A percentile compares a stretch with the other conserved stretches of the same genome.
phyloP scores from a whole-genome alignment of 2,113 vertebrate genomes.

The Nymphicus hollandicus region DNA sequence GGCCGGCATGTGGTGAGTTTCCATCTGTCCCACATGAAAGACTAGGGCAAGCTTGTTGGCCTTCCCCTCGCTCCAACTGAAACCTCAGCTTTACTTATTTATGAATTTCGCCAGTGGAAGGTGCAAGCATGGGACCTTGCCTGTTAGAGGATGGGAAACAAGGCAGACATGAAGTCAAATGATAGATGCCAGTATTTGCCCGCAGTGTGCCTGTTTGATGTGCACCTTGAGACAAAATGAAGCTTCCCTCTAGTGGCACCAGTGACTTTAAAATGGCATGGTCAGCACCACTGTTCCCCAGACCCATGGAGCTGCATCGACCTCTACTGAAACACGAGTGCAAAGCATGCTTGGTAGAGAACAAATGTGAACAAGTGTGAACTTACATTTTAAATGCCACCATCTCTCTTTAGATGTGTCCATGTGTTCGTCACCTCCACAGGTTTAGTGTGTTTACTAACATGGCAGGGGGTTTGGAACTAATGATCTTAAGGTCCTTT shows the following conservation, averaged over 20 bases:
- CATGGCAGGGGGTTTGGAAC: neutral
- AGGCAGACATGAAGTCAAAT: neutral
- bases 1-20: neutral
- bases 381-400: neutral
- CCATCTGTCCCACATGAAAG: neutral
- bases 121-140: neutral
- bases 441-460: neutral
- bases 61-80: neutral
- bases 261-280: neutral
- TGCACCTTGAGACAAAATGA: neutral
- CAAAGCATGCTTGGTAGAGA: neutral
- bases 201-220: neutral
- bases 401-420: neutral
- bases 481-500: neutral
- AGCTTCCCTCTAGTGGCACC: neutral
- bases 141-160: neutral
- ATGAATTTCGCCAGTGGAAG: neutral
- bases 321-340: neutral
- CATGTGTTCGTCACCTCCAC: accelerated
- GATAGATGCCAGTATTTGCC: neutral
- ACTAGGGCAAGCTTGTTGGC: neutral
- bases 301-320: neutral
- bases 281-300: neutral
- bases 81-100: neutral
- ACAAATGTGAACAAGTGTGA: neutral